Evolutionary conservation across 2,113 vertebrate genomes (phyloP).

Genomic region (Sturnira hondurensis): DNA sequence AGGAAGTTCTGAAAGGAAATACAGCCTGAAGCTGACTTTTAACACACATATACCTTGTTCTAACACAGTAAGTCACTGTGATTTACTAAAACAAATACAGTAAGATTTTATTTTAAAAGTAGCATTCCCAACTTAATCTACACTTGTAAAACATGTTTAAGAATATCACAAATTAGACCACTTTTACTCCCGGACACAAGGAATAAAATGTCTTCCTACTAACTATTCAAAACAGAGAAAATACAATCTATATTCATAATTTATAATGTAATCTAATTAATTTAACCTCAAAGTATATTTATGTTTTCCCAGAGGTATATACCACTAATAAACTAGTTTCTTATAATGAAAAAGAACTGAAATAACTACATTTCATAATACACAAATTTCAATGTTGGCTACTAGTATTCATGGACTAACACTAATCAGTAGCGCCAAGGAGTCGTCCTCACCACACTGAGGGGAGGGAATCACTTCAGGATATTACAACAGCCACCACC

Average conservation of each 20-base stretch:
- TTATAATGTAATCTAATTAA: background rate
- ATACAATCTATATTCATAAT: background rate
- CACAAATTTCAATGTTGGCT: background rate
- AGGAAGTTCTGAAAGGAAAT: background rate
- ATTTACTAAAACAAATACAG: background rate
- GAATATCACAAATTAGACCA: background rate
- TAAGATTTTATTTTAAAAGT: background rate
- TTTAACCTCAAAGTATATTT: conserved; percentile 5
- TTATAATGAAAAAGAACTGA: background rate
- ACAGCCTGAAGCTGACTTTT: background rate
- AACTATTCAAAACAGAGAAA: background rate
- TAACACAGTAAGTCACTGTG: background rate
- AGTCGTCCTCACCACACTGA: background rate
- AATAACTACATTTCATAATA: background rate
- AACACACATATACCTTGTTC: background rate
- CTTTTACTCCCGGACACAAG: background rate
- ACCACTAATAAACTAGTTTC: background rate
- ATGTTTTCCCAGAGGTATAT: background rate
- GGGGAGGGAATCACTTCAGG: background rate
- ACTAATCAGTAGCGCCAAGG: background rate
- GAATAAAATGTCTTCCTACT: background rate
- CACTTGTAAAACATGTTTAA: background rate
- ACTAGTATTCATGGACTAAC: background rate
- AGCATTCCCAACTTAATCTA: background rate
- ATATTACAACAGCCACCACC: background rate